Base-by-base conservation (phyloP, 2,113 vertebrate species). In the Procapra przewalskii region DNA sequence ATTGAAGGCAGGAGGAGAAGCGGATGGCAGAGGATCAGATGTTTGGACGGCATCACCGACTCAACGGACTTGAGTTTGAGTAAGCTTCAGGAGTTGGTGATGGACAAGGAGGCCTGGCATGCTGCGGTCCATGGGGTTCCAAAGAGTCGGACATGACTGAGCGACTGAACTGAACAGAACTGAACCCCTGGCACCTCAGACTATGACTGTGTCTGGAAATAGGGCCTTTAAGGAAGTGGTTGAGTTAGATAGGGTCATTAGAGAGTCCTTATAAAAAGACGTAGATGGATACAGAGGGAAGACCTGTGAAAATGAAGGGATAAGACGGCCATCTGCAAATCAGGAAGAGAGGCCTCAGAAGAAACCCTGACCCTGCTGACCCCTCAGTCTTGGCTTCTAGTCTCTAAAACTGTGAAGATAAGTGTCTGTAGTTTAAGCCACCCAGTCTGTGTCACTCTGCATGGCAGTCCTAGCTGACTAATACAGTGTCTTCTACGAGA, bases 101-200 rank as follows among this genome's bases (percentile, higher is more conserved):
- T 1, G 19, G 9, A 36, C 19, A 71, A n/a, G 19, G n/a, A 71
- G 67, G 67, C n/a, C 67, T 40, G n/a, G 5, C 0, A 0, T 71
- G 67, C 67, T 71, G n/a, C 0, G 5, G 4, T 36, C 67, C 10
- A 12, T 36, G 67, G n/a, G 19, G n/a, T 21, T 23, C 19, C 67
- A 23, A 71, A 71, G 67, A 40, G 17, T 71, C 0, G 0, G 5
- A 40, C 19, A 40, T 0, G 1, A 71, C n/a, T 23, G 67, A 71
- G n/a, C 5, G 5, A 71, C 67, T 71, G n/a, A 21, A 21, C n/a
- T 36, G 67, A 36, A 64, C 31, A 33, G 62, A 64, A 36, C n/a
- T 6, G 19, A 71, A 71, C 9, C 10, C 48, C 85, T 5, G 57
- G 23, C 11, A 31, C 31, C 33, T 57, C 27, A 7, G 40, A 83